Evolutionary conservation across 2,888 invertebrate genomes (phyloP).

Genomic region (Lasius platythorax): DNA sequence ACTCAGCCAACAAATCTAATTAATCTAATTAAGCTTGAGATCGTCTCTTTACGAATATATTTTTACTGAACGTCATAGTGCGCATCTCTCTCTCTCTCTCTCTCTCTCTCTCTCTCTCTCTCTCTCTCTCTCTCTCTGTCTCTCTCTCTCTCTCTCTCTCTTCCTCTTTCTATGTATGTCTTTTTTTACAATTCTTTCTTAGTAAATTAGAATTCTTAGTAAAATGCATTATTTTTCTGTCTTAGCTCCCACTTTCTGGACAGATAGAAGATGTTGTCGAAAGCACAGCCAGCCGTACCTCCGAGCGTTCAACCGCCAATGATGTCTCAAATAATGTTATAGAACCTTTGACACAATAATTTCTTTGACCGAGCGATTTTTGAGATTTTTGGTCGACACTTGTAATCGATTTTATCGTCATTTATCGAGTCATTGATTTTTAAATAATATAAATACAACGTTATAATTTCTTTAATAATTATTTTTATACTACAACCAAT

Average conservation of each 20-base stretch:
- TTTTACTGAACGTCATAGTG: neutral
- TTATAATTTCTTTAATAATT: constrained; percentile 48
- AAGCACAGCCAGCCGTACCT: neutral
- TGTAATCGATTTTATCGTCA: constrained; percentile 69
- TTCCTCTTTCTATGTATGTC: too few species aligned
- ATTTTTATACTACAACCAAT: too few species aligned
- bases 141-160: too few species aligned
- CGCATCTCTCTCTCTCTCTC: neutral
- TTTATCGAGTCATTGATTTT: constrained; percentile 48
- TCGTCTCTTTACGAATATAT: neutral
- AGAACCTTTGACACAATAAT: constrained; percentile 74
- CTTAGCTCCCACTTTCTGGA: neutral
- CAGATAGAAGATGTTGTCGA: neutral
- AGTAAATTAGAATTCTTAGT: too few species aligned
- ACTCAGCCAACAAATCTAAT: neutral
- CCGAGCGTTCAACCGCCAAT: neutral
- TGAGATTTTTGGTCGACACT: constrained; percentile 65
- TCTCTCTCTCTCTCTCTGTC: too few species aligned
- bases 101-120: too few species aligned
- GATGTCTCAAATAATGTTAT: constrained; percentile 70
- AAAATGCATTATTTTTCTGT: neutral
- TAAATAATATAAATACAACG: constrained; percentile 1
- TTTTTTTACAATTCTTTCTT: too few species aligned
- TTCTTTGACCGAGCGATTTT: constrained; percentile 58
- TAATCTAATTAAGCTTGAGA: neutral